Conservation (phyloP, 1,140 invertebrate genomes). For the Cotesia vestalis region DNA sequence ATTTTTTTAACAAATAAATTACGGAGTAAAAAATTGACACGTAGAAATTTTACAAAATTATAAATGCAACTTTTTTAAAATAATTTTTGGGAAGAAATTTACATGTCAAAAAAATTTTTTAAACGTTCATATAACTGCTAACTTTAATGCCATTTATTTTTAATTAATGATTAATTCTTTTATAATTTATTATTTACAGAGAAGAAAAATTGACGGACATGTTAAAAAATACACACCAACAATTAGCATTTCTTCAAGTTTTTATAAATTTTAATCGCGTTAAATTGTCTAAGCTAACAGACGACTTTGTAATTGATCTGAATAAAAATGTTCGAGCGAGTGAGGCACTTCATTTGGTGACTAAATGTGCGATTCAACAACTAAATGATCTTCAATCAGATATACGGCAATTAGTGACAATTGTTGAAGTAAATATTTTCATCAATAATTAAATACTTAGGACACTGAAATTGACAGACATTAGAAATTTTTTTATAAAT, state of each 20-base stretch:
- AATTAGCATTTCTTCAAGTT: slow-evolving; percentile 40
- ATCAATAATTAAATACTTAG: slow-evolving; percentile 21
- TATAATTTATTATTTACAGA: slow-evolving; percentile 42
- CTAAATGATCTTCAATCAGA: slow-evolving; percentile 36
- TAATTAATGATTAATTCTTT: slow-evolving; percentile 12
- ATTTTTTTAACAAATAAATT: too few species aligned
- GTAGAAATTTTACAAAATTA: too few species aligned
- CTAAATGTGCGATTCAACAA: slow-evolving; percentile 36
- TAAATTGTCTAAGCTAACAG: slow-evolving; percentile 36
- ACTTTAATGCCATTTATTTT: slow-evolving; percentile 22
- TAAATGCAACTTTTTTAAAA: too few species aligned
- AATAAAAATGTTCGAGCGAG: slow-evolving; percentile 43
- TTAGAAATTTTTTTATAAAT: not conserved
- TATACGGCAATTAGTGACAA: slow-evolving; percentile 27
- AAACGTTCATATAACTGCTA: too few species aligned
- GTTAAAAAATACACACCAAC: slow-evolving; percentile 40
- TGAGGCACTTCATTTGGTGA: slow-evolving; percentile 40
- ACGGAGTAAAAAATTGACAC: too few species aligned
- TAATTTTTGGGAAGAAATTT: too few species aligned
- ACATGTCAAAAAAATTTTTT: too few species aligned
- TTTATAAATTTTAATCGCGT: slow-evolving; percentile 40
- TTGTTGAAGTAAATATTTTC: slow-evolving; percentile 25
- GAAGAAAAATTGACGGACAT: slow-evolving; percentile 40
- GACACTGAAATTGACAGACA: too few species aligned
- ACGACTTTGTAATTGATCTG: slow-evolving; percentile 41